Evolutionary conservation across 2,113 vertebrate genomes (phyloP).

Genomic region (Nesoenas mayeri): DNA sequence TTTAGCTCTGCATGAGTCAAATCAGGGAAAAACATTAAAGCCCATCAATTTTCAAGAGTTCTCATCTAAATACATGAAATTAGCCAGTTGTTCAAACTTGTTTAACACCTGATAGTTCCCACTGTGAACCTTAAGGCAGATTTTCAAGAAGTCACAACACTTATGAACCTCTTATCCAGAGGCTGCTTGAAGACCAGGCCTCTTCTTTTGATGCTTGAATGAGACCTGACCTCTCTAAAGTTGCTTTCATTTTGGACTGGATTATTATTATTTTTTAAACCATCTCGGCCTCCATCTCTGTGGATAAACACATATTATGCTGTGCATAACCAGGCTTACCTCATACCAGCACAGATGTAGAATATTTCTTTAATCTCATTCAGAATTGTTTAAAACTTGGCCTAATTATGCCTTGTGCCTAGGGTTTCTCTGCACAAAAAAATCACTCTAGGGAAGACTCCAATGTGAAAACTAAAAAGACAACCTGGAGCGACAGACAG

Average conservation of each 20-base stretch:
- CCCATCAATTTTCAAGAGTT: not conserved
- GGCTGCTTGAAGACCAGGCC: not conserved
- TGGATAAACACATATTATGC: rapidly evolving
- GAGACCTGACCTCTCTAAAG: not conserved
- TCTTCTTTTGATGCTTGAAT: not conserved
- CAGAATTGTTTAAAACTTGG: not conserved
- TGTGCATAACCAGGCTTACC: not conserved
- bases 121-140: not conserved
- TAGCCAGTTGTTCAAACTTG: not conserved
- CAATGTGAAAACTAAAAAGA: not conserved
- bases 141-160: not conserved
- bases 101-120: not conserved
- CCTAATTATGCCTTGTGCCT: not conserved
- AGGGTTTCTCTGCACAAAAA: not conserved
- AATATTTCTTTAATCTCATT: not conserved
- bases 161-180: not conserved
- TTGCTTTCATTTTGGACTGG: not conserved
- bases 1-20: not conserved
- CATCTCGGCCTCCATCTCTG: not conserved
- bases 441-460: not conserved
- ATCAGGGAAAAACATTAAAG: not conserved
- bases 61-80: not conserved
- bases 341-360: not conserved
- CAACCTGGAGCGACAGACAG: not conserved
- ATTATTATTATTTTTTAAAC: not conserved